Percentiles rank a stretch among this genome's conserved stretches.
Conservation (phyloP, 1,140 invertebrate species). For the Drosophila aff. region DNA sequence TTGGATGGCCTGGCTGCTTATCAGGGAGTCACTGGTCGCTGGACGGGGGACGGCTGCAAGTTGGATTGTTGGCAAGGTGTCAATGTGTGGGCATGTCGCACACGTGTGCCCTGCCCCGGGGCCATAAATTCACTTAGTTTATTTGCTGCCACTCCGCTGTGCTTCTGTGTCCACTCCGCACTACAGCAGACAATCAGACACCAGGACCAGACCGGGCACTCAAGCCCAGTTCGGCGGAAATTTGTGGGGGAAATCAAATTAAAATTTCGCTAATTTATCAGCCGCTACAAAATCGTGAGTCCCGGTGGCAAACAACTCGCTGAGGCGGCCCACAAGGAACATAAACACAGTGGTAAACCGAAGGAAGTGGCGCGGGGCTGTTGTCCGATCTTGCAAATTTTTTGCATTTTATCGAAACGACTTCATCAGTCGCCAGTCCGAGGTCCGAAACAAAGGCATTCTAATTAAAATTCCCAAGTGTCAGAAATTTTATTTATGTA, state of each 20-base stretch:
- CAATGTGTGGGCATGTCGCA: constrained; percentile 78
- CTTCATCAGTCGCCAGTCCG: constrained; percentile 39
- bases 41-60: constrained; percentile 9
- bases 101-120: constrained; percentile 56
- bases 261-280: constrained; percentile 76
- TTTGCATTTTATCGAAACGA: constrained; percentile 58
- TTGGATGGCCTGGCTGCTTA: constrained; percentile 11
- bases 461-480: constrained; percentile 77
- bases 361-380: constrained; percentile 4
- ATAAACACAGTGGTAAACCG: neutral
- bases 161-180: constrained; percentile 36
- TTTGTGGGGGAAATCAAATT: constrained; percentile 78
- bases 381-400: constrained; percentile 2
- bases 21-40: constrained; percentile 6
- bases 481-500: constrained; percentile 64
- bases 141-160: constrained; percentile 42
- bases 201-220: neutral
- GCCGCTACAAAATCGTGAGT: constrained; percentile 43
- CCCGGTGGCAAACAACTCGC: constrained; percentile 31
- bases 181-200: constrained; percentile 29
- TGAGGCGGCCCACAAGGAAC: neutral
- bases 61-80: constrained; percentile 58
- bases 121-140: constrained; percentile 76
- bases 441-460: constrained; percentile 58
- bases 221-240: constrained; percentile 54